Base-by-base conservation (phyloP, 2,888 invertebrate species). In the Cancer borealis region DNA sequence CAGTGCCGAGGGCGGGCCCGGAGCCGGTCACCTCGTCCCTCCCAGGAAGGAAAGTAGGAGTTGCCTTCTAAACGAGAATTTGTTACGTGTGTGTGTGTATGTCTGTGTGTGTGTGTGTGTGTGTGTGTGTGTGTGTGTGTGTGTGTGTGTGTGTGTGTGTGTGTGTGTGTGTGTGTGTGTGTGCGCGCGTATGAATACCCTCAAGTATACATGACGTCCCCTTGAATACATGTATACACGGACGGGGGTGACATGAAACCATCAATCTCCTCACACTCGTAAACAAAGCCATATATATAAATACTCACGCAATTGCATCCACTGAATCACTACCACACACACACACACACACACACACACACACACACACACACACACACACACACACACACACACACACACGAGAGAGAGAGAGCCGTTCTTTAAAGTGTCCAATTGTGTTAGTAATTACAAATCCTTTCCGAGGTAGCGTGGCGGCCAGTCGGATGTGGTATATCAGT, bases 401-500 rank as follows among this genome's bases (percentile, higher is more conserved):
- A 39, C 73, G 3, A 0, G 54, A 54, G 54, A 54, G 54, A 54
- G 73, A 73, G 8, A 73, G n/a, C 17, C 26, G 47, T 90, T 49
- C 92, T 79, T 92, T 92, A 92, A 92, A 92, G 26, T 49, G 79
- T 79, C 26, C 49, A 47, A 30, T 47, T 84, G 6, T 12, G 26
- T 10, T 47, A 6, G 79, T 79, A 92, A 92, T 92, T 87, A 87
- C 54, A 14, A n/a, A 39, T 30, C 54, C 39, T 39, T 84, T n/a
- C 54, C 87, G 54, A 30, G 87, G 26, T 26, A 26, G 73, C 73
- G 73, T 73, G 73, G 73, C 26, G n/a, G 87, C 54, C 54, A 54
- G 73, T 47, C 26, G 92, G 92, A 26, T 39, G 30, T 30, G 92
- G 30, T 84, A 87, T 87, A 92, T 92, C 92, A 92, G 87, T 54